Base-by-base conservation (phyloP, 2,113 vertebrate genomes). In the Periophthalmus modestus region DNA sequence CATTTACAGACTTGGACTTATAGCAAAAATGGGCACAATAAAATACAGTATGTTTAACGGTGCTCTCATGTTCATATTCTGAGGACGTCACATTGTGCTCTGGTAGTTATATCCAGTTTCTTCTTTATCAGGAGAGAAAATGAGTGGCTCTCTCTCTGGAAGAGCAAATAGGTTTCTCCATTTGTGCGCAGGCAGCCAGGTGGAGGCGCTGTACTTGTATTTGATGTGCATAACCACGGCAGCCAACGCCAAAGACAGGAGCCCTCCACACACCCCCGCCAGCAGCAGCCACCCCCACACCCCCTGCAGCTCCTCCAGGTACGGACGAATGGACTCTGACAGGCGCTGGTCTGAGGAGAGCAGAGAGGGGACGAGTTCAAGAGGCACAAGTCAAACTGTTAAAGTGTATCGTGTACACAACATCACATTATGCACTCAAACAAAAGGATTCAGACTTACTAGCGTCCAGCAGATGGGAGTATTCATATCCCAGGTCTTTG, bases 401-500 rank as follows among this genome's bases (percentile, higher is more conserved):
- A 43, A 10, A 43, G 39, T 43, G 5, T 43, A 10, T 43, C 7
- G 7, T 43, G 39, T 43, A 43, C 1, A 39, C 23, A 24, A 24
- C 19, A 33, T 5, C 21, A 23, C 2, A 61, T 33, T 33, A 23
- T 16, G 14, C 58, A 16, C 7, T 33, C 23, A 61, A 7, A 28
- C 24, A 2, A 46, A 46, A 21, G 63, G 12, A 3, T 39, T 23
- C 11, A n/a, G 1, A 87, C 93, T 95, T 93, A 99, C 97, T 95
- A 84, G 95, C 79, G 57, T 95, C 92, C 48, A 94, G 89, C 52
- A 99, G 89, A 76, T 96, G 92, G 24, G 95, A 93, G 46, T 99
- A 99, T 63, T 99, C 96, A 54, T 99, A 99, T 34, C 98, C 97
- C 66, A 99, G 88, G 1, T 96, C 95, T 85, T 94, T 96, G 69